Base-by-base conservation (phyloP, 92 coral and sea anemone species). In the Porites cylindrica region DNA sequence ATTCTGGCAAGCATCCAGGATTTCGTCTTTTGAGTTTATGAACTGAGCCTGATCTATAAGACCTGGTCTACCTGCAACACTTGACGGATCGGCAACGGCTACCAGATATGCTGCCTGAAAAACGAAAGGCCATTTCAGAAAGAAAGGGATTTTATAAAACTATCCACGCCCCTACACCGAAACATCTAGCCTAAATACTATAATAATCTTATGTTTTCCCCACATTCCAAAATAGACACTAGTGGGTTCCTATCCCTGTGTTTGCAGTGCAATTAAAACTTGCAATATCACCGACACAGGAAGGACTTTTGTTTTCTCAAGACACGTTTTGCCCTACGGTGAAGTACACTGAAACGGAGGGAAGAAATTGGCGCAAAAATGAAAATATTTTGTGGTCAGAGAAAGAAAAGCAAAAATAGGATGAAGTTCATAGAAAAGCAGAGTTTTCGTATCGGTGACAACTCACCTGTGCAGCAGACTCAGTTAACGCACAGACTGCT, bases 81-180 rank as follows among this genome's bases (percentile, higher is more conserved):
- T 95, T 52, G 99, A 93, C 1, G 99, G 99, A 81, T 97, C 99
- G 8, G 99, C 98, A 43, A 97, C 98, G 21, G 99, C 99, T 53
- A 97, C 99, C 29, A 97, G 94, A 68, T 97, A 97, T 0, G 99
- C 99, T 5, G 98, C 98, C 99, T 97, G 89, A 13, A 75, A 53
- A 50, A 38, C 79, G 60, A 81, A 38, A 38, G 47, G 47, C 47
- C 5, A 38, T 38, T 38, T 38, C 47, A 38, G 47, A 38, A 54
- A 18, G 8, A 51, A 19, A 24, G 20, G 3, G 20, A 32, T 10
- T 29, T 69, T 8, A 67, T 67, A 18, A 10, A 67, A 24, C 72
- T 38, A 38, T 38, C 47, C 47, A 38, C 47, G 47, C 47, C 47
- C 47, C 47, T 38, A 38, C 47, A 38, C 47, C 6, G 47, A 38